phyloP scores from a whole-genome alignment of 1,140 invertebrate species.

The Pseudomyrmex cubaensis region DNA sequence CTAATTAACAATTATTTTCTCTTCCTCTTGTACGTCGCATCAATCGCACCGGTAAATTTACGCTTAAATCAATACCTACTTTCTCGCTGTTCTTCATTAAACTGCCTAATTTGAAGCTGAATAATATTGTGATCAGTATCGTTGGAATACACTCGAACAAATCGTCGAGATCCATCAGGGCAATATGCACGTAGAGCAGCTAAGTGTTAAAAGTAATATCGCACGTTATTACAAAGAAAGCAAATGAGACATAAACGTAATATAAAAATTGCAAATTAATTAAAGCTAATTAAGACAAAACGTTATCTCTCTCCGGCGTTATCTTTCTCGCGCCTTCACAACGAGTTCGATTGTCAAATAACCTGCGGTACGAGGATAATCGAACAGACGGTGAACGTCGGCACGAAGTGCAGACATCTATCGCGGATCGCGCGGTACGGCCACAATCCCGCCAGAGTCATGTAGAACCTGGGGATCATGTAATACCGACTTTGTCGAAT shows the following conservation, averaged over 20 bases:
- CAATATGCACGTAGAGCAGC: constrained; percentile 15
- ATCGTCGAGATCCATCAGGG: constrained; percentile 30
- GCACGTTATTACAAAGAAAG: background rate
- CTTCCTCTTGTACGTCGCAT: background rate
- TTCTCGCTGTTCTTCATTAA: constrained; percentile 42
- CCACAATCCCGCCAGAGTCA: constrained; percentile 51
- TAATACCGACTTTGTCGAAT: constrained; percentile 44
- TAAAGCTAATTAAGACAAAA: no score
- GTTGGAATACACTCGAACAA: constrained; percentile 50
- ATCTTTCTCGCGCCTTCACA: no score
- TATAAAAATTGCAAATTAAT: background rate
- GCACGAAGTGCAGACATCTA: constrained; percentile 39
- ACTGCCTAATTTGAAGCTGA: constrained; percentile 50
- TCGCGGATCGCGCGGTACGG: constrained; percentile 13
- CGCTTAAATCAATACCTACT: constrained; percentile 18
- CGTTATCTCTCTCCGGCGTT: no score
- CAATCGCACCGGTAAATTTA: background rate
- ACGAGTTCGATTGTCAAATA: background rate
- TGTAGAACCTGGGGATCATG: constrained; percentile 40
- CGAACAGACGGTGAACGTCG: constrained; percentile 27
- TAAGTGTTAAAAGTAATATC: background rate
- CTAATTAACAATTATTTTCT: no score
- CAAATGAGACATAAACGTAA: background rate
- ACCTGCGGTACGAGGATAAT: constrained; percentile 40
- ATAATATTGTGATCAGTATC: constrained; percentile 46